Evolutionary conservation across 2,113 vertebrate species (phyloP), one percentile per base, ranked within the genome.

Genomic region (Hypanus sabinus): DNA sequence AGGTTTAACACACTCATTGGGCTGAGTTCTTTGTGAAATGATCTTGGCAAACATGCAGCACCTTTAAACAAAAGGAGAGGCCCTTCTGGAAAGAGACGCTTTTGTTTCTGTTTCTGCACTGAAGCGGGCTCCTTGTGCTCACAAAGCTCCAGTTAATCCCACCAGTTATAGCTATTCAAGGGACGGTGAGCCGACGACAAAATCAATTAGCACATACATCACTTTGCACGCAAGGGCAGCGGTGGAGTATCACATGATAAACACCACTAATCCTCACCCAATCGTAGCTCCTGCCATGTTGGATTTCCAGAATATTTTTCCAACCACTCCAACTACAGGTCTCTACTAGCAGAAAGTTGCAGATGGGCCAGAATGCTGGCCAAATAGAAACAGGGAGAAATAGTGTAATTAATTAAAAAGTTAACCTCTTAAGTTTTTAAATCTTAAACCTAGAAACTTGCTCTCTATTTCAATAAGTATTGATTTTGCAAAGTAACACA

Each of bases 81-180:
- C 91, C 70, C 46, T 93, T 73, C 68, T 71, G 36, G 38, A 75
- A 93, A 73, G 70, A 73, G 68, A 24, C 24, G 68, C 91, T 93
- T 93, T 93, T 93, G 70, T 93, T 93, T 73, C 36, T n/a, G 8
- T 73, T 73, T 93, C 68, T 46, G 16, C 33, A 14, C 91, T 93
- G n/a, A 73, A 55, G 70, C 91, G 36, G 8, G n/a, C 60, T 33
- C 65, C 68, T 30, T 73, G 70, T 93, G 36, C 71, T 46, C 55
- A 70, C 68, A 93, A 93, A 93, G 68, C 90, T 93, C 68, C 70
- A 46, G 90, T 36, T 73, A 93, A 93, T 93, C 70, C 70, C 70
- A 71, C 91, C 38, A 46, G 68, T 93, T 93, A 93, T 20, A 93
- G 24, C 85, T 60, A 90, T 90, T 90, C 85, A 73, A 55, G 91